These are phyloP conservation scores for Conchocele bisecta DNA, from an alignment of 2,888 invertebrate genomes.

Conservation along the genomic window DNA sequence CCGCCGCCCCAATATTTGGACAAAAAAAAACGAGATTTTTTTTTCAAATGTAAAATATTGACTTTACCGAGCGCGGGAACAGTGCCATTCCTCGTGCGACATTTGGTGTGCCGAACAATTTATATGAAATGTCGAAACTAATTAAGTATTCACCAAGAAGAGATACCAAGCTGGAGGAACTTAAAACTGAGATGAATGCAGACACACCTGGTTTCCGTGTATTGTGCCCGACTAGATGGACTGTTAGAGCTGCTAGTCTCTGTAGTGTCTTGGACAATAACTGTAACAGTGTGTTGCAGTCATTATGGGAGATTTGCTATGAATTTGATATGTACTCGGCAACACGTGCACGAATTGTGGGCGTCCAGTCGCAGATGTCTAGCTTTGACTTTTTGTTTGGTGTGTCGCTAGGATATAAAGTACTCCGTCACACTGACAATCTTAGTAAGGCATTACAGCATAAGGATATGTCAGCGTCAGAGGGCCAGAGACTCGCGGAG, in stretches of 20 bases:
- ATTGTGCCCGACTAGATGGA: conserved; percentile 43
- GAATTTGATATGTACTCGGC: conserved; percentile 11
- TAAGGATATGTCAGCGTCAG: conserved; percentile 37
- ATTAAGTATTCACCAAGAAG: conserved; percentile 51
- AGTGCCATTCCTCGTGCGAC: too few species aligned
- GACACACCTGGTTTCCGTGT: conserved; percentile 44
- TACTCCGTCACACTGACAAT: conserved; percentile 43
- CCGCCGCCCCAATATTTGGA: too few species aligned
- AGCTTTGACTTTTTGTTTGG: conserved; percentile 38
- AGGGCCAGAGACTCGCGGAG: conserved; percentile 24
- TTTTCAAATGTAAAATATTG: too few species aligned
- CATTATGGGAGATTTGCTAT: conserved; percentile 7
- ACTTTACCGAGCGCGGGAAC: too few species aligned
- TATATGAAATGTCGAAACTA: conserved; percentile 52
- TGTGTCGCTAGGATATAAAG: conserved; percentile 7
- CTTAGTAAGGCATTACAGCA: conserved; percentile 36
- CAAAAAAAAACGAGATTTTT: too few species aligned
- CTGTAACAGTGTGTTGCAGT: background rate
- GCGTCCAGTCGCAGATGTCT: conserved; percentile 28
- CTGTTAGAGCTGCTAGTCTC: conserved; percentile 27
- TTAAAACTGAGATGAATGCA: conserved; percentile 40
- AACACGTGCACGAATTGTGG: conserved; percentile 13
- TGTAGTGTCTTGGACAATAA: conserved; percentile 15
- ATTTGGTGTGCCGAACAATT: too few species aligned
- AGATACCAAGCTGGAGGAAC: conserved; percentile 31